Evolutionary conservation across 2,888 invertebrate genomes (phyloP), one percentile per base, ranked within the genome.

Genomic region (Macroteleia sp.): DNA sequence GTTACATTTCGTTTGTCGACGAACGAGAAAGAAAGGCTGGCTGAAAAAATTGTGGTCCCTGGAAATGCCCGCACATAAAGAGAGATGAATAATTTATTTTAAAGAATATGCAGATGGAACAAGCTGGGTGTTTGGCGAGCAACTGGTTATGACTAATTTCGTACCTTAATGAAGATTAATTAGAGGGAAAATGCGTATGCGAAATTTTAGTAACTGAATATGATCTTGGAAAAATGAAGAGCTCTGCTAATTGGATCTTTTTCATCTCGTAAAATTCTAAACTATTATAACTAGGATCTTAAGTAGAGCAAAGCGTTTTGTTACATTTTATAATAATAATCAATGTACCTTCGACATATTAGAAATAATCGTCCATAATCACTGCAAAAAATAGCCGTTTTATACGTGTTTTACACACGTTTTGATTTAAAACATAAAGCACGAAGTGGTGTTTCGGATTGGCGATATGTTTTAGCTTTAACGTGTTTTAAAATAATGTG

Each of bases 91-190:
- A 48, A 48, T 48, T 46, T 50, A 67, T 44, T 67, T 39, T 57
- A 50, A 52, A 59, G 20, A 52, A 69, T 46, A 25, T 8, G 50
- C 41, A 25, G 41, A 52, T 17, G 12, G 50, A 50, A 59, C 48
- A 48, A 59, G 56, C 28, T 6, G 20, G 17, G 14, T 32, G 30
- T 36, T 59, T 42, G 39, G 44, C 34, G 19, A 32, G 44, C 57
- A 61, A 61, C 70, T 61, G 44, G 36, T 70, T 52, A 54, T 70
- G 50, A 70, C 59, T 54, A 71, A 54, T 62, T 61, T 62, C n/a
- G 46, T 22, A 46, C 17, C 20, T 61, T 62, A 54, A 75, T 62
- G 61, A 67, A 75, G 62, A 61, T 74, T 67, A 74, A 73, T 64
- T 57, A 44, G 34, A 64, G 41, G 19, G 32, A 56, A 73, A 67